Conservation (phyloP, 2,113 vertebrate genomes). For the Pygoscelis adeliae region DNA sequence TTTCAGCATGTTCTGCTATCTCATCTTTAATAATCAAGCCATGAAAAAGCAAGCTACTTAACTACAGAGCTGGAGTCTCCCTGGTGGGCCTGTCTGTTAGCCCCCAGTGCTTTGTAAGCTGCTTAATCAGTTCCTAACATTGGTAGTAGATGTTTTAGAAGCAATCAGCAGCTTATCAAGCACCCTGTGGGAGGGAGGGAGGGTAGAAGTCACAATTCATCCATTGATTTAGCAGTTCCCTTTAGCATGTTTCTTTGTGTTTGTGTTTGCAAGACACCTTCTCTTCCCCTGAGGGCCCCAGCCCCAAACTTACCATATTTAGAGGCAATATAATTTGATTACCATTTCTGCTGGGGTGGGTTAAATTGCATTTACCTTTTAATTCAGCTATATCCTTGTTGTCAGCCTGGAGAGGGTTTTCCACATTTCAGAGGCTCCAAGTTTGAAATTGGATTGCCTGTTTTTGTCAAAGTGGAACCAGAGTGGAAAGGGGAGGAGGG, state of each 20-base stretch:
- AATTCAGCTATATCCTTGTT: constrained; percentile 59
- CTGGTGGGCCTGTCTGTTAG: constrained; percentile 67
- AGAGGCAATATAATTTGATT: constrained; percentile 74
- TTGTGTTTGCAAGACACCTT: constrained; percentile 64
- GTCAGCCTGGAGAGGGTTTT: constrained; percentile 31
- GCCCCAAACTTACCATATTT: constrained; percentile 71
- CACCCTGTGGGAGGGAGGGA: constrained; percentile 23
- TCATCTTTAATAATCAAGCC: constrained; percentile 61
- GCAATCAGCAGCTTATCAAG: constrained; percentile 67
- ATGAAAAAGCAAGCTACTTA: constrained; percentile 58
- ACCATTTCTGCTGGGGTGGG: constrained; percentile 61
- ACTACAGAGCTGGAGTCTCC: constrained; percentile 52
- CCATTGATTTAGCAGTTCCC: constrained; percentile 48
- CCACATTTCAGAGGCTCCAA: constrained; percentile 21
- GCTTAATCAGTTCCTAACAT: constrained; percentile 73
- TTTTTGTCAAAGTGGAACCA: constrained; percentile 8
- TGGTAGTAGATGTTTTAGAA: constrained; percentile 63
- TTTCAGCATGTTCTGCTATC: constrained; percentile 54
- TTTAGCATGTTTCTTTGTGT: constrained; percentile 64
- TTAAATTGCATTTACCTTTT: constrained; percentile 78
- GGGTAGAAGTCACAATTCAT: constrained; percentile 19
- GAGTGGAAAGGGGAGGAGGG: background rate
- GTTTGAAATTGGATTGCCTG: background rate
- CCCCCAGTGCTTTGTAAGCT: constrained; percentile 64
- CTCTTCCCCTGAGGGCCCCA: background rate